Percentiles rank a stretch among this genome's conserved stretches.
Evolutionary conservation across 2,797 vertebrate genomes (phyloP).

Genomic region (Poeciliopsis paucimaculata): DNA sequence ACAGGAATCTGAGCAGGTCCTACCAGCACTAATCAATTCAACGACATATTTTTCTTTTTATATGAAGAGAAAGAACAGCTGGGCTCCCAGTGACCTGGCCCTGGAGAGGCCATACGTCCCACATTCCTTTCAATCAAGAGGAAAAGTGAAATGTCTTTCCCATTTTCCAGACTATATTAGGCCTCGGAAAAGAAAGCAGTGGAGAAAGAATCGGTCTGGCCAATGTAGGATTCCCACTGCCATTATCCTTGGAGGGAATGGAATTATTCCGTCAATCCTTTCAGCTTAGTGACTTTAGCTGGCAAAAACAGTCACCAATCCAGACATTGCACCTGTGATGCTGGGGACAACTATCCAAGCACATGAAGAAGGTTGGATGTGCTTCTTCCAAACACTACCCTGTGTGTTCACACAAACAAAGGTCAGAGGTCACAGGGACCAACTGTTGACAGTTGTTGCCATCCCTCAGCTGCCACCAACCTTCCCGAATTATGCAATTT

Average conservation of each 20-base stretch:
- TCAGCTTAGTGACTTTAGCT: constrained; percentile 19
- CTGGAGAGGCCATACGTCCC: constrained; percentile 70
- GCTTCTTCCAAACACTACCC: neutral
- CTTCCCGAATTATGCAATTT: constrained; percentile 5
- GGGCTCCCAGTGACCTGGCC: constrained; percentile 35
- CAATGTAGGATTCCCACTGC: constrained; percentile 31
- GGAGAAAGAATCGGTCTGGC: neutral
- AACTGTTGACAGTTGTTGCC: constrained; percentile 2
- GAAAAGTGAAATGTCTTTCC: constrained; percentile 58
- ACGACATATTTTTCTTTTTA: constrained; percentile 69
- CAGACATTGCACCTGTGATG: constrained; percentile 30
- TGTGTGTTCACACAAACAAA: constrained; percentile 1
- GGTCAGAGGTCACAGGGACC: constrained; percentile 44
- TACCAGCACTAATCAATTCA: constrained; percentile 71
- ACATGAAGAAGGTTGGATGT: constrained; percentile 8
- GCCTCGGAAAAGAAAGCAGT: constrained; percentile 65
- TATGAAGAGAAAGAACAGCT: constrained; percentile 60
- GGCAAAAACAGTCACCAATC: constrained; percentile 41
- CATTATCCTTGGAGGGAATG: constrained; percentile 41
- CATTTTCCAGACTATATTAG: constrained; percentile 64
- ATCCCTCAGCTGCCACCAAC: neutral
- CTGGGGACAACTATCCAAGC: neutral
- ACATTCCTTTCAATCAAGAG: constrained; percentile 69
- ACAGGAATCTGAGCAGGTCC: constrained; percentile 51
- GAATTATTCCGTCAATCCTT: constrained; percentile 50